Conservation (phyloP, 2,797 vertebrate species). For the Pampus argenteus region DNA sequence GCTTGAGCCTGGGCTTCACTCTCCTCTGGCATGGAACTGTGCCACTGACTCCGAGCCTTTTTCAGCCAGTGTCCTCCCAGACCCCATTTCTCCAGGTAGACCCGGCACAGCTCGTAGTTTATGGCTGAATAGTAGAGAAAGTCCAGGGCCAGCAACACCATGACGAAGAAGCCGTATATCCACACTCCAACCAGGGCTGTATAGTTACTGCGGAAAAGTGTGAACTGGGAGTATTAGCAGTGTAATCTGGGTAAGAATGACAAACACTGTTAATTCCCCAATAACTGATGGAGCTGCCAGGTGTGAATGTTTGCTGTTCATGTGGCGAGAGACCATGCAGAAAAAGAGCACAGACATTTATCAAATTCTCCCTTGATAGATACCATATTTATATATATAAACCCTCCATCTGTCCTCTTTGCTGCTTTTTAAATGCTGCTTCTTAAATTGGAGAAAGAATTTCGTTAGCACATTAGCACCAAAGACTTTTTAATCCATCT, state of each 20-base stretch:
- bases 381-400: conserved; percentile 22
- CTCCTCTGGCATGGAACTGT: conserved; percentile 85
- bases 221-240: conserved; percentile 44
- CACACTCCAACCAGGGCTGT: conserved; percentile 96
- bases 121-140: conserved; percentile 98
- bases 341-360: conserved; percentile 41
- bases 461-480: conserved; percentile 49
- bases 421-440: conserved; percentile 49
- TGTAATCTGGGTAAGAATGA: conserved; percentile 52
- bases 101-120: conserved; percentile 96
- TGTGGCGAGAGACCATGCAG: conserved; percentile 17
- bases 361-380: conserved; percentile 51
- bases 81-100: conserved; percentile 96
- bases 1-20: conserved; percentile 76
- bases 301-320: conserved; percentile 57
- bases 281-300: conserved; percentile 49
- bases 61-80: conserved; percentile 95
- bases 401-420: conserved; percentile 57
- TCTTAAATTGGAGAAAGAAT: conserved; percentile 53
- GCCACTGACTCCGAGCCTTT: conserved; percentile 91
- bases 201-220: conserved; percentile 91
- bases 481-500: conserved; percentile 52
- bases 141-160: conserved; percentile 94
- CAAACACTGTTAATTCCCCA: conserved; percentile 55
- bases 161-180: conserved; percentile 98